Percentiles rank a stretch among this genome's conserved stretches.
Evolutionary conservation across 2,797 vertebrate species (phyloP).

Genomic region (Knipowitschia caucasica): DNA sequence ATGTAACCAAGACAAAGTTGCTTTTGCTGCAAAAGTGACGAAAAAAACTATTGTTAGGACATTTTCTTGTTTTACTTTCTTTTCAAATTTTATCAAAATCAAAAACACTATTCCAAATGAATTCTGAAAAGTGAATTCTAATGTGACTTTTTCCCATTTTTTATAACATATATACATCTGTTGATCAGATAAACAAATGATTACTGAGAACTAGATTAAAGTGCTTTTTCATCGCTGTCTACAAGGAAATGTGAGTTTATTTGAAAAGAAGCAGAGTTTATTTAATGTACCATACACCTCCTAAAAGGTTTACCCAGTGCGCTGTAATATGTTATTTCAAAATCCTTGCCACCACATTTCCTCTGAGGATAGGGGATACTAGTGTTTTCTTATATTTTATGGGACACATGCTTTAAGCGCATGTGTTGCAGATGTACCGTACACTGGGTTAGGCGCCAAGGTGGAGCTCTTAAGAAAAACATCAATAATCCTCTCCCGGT

Average conservation of each 20-base stretch:
- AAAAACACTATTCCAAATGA: no score
- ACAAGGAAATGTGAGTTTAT: constrained; percentile 77
- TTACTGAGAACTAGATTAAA: constrained; percentile 58
- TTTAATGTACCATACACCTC: constrained; percentile 77
- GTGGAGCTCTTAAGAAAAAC: constrained; percentile 62
- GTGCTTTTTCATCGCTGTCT: constrained; percentile 36
- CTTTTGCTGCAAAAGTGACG: no score
- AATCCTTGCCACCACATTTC: constrained; percentile 74
- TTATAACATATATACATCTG: neutral
- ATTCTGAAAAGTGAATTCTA: no score
- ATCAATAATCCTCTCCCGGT: constrained; percentile 55
- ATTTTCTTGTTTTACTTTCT: no score
- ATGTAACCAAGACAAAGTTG: no score
- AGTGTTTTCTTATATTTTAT: constrained; percentile 38
- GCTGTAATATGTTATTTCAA: constrained; percentile 80
- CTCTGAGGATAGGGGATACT: constrained; percentile 72
- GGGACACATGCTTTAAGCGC: constrained; percentile 68
- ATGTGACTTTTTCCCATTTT: no score
- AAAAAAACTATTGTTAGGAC: no score
- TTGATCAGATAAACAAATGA: constrained; percentile 4
- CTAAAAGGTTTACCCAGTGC: constrained; percentile 79
- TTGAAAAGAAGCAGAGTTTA: constrained; percentile 75
- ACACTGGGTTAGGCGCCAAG: constrained; percentile 37
- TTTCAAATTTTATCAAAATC: no score
- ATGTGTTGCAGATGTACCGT: constrained; percentile 77